phyloP scores from a whole-genome alignment of 2,113 vertebrate species.

The Cochlearius cochlearius region DNA sequence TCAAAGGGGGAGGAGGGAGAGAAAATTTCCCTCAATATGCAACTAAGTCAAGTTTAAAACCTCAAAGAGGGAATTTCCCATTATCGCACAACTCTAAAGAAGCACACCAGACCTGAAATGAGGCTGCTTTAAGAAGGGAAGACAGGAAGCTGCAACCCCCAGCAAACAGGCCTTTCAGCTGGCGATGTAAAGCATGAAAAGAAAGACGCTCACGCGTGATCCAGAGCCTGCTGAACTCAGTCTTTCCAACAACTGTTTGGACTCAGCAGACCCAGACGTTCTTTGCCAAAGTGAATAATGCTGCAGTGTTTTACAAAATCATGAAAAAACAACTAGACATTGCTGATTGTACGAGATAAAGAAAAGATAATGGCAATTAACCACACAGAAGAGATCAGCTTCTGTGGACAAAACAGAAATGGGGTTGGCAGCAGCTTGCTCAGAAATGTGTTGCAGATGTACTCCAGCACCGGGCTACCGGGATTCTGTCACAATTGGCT shows the following conservation, averaged over 20 bases:
- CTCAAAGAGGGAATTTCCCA: neutral
- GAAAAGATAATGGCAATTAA: slow-evolving; percentile 48
- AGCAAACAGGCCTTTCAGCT: slow-evolving; percentile 38
- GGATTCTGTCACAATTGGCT: neutral
- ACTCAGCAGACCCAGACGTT: neutral
- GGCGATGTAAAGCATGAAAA: neutral
- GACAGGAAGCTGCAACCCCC: slow-evolving; percentile 54
- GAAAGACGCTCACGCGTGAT: neutral
- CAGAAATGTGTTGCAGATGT: slow-evolving; percentile 25
- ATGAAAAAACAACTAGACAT: neutral
- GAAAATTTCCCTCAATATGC: neutral
- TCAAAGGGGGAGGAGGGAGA: neutral
- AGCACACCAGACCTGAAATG: neutral
- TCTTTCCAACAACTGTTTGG: neutral
- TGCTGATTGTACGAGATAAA: neutral
- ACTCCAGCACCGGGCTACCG: neutral
- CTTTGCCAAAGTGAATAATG: neutral
- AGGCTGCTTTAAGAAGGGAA: slow-evolving; percentile 50
- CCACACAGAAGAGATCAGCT: slow-evolving; percentile 27
- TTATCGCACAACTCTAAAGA: neutral
- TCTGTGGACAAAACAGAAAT: slow-evolving; percentile 50
- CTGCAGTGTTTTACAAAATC: neutral
- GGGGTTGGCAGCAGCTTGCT: slow-evolving; percentile 16
- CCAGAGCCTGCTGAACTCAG: neutral
- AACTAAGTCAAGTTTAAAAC: neutral